Evolutionary conservation across 2,113 vertebrate genomes (phyloP), one percentile per base, ranked within the genome.

Genomic region (Synodontis membranacea): DNA sequence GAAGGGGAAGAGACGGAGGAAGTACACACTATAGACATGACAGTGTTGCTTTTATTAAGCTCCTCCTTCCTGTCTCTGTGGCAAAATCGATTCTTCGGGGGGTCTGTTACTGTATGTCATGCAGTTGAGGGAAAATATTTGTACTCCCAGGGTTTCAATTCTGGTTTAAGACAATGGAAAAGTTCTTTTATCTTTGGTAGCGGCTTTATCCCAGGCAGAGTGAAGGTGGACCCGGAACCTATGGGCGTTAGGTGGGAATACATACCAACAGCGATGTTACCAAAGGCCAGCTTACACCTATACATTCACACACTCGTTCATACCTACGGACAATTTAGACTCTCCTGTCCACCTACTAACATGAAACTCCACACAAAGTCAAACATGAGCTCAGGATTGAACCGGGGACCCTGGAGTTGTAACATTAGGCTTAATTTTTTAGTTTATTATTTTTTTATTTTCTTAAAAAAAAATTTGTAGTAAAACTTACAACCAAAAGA

Each of bases 31-130:
- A 11, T 34, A 58, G 79, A 82, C 52, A 81, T 60, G 54, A 75
- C 54, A 19, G n/a, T 42, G 80, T 39, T 86, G 31, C 80, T 52
- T 86, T 86, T 39, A 75, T 52, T 75, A 86, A 64, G 54, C 68
- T 76, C 68, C 79, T 80, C 78, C 39, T 76, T 87, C 80, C 56
- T 83, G 68, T 81, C 52, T 72, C 37, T 12, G 25, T 48, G 81
- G 62, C 44, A 83, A 34, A 68, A 23, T n/a, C 5, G 28, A 44
- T 48, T n/a, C 50, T 52, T 31, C 34, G 2, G 80, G 25, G 56
- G n/a, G n/a, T n/a, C n/a, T n/a, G n/a, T n/a, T n/a, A n/a, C n/a
- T n/a, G n/a, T n/a, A n/a, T n/a, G 19, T n/a, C 44, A n/a, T 15
- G 7, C 39, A 74, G 37, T 25, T 17, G 14, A 48, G 11, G 28